Evolutionary conservation across 2,113 vertebrate genomes (phyloP), one percentile per base, ranked within the genome.

Genomic region (Cephalophus harveyi): DNA sequence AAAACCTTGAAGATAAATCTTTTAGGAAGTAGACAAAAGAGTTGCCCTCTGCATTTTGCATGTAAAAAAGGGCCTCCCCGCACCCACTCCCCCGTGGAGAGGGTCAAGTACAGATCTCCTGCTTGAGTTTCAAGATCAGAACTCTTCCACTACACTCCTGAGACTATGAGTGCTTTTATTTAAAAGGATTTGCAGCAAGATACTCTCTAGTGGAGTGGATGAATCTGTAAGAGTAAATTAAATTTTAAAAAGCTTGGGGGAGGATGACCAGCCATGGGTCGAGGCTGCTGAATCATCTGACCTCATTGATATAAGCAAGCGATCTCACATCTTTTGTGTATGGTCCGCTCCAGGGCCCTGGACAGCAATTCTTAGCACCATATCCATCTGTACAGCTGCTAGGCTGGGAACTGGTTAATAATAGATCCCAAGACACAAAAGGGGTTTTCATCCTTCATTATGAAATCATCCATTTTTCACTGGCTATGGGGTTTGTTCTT

Each of bases 361-460:
- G 78, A 17, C 62, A 55, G 36, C 89, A 48, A 5, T 55, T 89
- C 87, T 86, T 81, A 52, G 96, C 30, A 57, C 6, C 33, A 0
- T 50, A 40, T 48, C 64, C 19, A n/a, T 87, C 85, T 11, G 25
- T 82, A 46, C 82, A 95, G 92, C 97, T 93, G 78, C 93, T 88
- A 54, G 30, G 27, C 95, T 97, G 60, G 86, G 93, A 88, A 89
- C 81, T 90, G 85, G 76, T 95, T 94, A 92, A 94, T 96, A 91
- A 92, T 59, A 97, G 95, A 96, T 96, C 76, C 33, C 46, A 36
- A 89, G 52, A 81, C 76, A 97, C 76, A 97, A 96, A 96, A 82
- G 82, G 15, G 54, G 43, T 96, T 97, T 98, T 97, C 74, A 97
- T 97, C 50, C 93, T 95, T 95, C 92, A 50, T 94, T 76, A 71